These are phyloP conservation scores for Cantharis rustica DNA, from an alignment of 2,888 invertebrate species.

Conservation along the genomic window DNA sequence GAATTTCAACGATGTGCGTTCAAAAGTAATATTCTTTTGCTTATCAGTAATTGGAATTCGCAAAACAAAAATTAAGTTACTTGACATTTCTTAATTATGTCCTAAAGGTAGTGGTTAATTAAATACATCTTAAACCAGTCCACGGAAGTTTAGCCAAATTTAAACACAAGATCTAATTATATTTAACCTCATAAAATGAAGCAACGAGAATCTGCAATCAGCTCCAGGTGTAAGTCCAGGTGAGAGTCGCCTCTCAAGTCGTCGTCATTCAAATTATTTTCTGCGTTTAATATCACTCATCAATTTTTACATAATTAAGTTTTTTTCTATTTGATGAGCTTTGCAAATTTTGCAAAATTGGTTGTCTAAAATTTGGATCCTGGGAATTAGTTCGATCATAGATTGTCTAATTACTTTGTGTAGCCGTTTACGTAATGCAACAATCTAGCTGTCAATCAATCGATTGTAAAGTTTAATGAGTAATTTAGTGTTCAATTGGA, in stretches of 20 bases:
- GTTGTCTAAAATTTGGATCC: background rate
- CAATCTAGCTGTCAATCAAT: slow-evolving; percentile 5
- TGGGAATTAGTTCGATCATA: background rate
- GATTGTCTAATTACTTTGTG: background rate
- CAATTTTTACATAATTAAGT: slow-evolving; percentile 13
- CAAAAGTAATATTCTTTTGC: background rate
- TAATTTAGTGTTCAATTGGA: slow-evolving; percentile 1
- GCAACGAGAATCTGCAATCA: slow-evolving; percentile 4
- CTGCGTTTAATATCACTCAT: slow-evolving; percentile 12
- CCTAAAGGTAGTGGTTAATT: slow-evolving; percentile 27
- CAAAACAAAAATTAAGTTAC: slow-evolving; percentile 13
- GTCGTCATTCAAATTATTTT: slow-evolving; percentile 19
- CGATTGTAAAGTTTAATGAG: background rate
- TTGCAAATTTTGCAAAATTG: background rate
- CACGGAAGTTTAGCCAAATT: slow-evolving; percentile 27
- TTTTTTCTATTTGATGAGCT: background rate
- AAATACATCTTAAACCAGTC: slow-evolving; percentile 28
- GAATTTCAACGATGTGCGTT: slow-evolving; percentile 1
- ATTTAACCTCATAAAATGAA: slow-evolving; percentile 28
- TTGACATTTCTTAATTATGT: slow-evolving; percentile 28
- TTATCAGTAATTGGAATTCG: slow-evolving; percentile 3
- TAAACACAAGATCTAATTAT: slow-evolving; percentile 31
- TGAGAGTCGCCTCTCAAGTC: slow-evolving; percentile 26
- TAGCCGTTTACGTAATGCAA: background rate
- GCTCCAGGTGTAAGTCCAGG: slow-evolving; percentile 27